phyloP scores from a whole-genome alignment of 2,797 vertebrate species.

The Poecile montanus region DNA sequence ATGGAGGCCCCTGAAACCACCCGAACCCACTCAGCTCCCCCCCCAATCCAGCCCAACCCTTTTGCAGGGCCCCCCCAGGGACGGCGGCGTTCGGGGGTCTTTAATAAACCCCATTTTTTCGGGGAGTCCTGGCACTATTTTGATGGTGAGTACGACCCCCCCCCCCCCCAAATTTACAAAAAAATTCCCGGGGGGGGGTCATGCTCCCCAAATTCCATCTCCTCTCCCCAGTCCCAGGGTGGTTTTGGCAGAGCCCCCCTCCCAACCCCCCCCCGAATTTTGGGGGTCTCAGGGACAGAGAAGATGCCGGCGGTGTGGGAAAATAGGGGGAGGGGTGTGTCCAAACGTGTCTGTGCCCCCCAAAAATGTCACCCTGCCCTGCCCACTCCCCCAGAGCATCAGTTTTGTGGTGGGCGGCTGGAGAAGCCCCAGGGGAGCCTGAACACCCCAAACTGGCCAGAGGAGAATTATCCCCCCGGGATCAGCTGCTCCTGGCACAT shows the following conservation, averaged over 20 bases:
- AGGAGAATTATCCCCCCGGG: conserved; percentile 88
- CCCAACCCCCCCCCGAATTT: neutral
- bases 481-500: conserved; percentile 93
- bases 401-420: neutral
- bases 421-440: neutral
- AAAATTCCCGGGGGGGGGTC: neutral
- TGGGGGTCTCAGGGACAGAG: neutral
- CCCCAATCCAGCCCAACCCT: neutral
- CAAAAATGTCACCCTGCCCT: neutral
- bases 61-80: conserved; percentile 50
- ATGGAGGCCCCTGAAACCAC: neutral
- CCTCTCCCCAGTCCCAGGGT: neutral
- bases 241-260: neutral
- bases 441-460: conserved; percentile 80
- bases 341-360: too few species aligned
- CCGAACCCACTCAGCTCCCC: too few species aligned
- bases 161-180: neutral
- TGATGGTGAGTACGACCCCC: neutral
- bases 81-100: conserved; percentile 60
- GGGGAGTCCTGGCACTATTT: neutral
- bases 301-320: neutral
- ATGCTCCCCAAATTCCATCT: neutral
- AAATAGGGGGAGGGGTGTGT: too few species aligned
- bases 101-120: neutral
- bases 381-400: neutral